A percentile compares a stretch with the other conserved stretches of the same genome.
Conservation (phyloP, 2,888 invertebrate genomes). For the Dryobotodes eremita region DNA sequence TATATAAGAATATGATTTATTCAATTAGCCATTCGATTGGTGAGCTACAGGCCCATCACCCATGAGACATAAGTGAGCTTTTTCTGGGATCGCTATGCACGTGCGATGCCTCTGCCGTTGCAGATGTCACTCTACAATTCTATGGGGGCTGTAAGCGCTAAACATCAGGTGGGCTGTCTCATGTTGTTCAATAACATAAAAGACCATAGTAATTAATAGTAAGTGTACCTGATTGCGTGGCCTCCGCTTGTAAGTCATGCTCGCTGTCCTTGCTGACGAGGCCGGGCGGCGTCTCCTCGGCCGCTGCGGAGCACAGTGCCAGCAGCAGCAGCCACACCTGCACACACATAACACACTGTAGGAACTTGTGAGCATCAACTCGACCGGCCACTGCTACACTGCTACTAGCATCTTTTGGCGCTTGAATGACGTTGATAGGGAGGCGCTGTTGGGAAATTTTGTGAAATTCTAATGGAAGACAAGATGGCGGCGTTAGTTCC, state of each 20-base stretch:
- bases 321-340: slow-evolving; percentile 71
- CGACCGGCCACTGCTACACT: background rate
- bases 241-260: slow-evolving; percentile 86
- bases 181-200: too few species aligned
- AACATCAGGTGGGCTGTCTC: background rate
- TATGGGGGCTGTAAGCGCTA: background rate
- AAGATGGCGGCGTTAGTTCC: background rate
- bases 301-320: slow-evolving; percentile 50
- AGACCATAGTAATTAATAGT: too few species aligned
- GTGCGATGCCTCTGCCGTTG: too few species aligned
- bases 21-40: too few species aligned
- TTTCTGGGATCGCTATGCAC: too few species aligned
- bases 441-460: background rate
- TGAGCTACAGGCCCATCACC: too few species aligned
- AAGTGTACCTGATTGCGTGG: slow-evolving; percentile 77
- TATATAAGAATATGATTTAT: too few species aligned
- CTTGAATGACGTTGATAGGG: background rate
- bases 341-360: slow-evolving; percentile 15
- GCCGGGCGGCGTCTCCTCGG: slow-evolving; percentile 80
- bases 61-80: too few species aligned
- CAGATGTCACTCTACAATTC: background rate
- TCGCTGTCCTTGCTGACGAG: slow-evolving; percentile 81
- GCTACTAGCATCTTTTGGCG: background rate
- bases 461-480: background rate
- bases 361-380: background rate